Percentiles rank a stretch among this genome's conserved stretches.
phyloP scores from a whole-genome alignment of 2,888 invertebrate genomes.

The Dasysyrphus tricinctus region DNA sequence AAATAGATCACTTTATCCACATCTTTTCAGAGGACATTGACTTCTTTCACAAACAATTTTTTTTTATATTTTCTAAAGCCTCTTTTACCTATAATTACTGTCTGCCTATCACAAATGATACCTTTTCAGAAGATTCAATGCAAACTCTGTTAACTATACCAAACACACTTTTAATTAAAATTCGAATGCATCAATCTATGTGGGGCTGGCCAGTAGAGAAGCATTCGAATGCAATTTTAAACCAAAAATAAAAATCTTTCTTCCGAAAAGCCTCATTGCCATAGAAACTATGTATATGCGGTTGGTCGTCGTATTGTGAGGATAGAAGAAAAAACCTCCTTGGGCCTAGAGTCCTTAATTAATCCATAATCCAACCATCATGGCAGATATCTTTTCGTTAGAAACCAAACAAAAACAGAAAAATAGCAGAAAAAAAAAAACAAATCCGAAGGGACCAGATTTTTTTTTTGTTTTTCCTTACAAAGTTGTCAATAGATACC shows the following conservation, averaged over 20 bases:
- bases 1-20: background rate
- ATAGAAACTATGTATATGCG: constrained; percentile 3
- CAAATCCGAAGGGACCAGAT: background rate
- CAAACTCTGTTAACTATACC: background rate
- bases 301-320: background rate
- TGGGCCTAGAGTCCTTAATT: constrained; percentile 24
- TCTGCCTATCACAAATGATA: constrained; percentile 1
- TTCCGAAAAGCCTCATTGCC: background rate
- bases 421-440: background rate
- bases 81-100: background rate
- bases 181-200: constrained; percentile 3
- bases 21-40: background rate
- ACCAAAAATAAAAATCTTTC: background rate
- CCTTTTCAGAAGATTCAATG: background rate
- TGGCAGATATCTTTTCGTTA: constrained; percentile 8
- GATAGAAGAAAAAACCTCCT: background rate
- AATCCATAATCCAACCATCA: constrained; percentile 41
- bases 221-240: background rate
- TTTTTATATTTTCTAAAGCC: no score
- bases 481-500: constrained; percentile 25
- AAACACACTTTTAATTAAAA: constrained; percentile 14
- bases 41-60: background rate
- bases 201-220: background rate
- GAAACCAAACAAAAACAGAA: background rate
- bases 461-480: constrained; percentile 3